Percentiles rank a stretch among this genome's conserved stretches.
Evolutionary conservation across 1,140 invertebrate genomes (phyloP).

Genomic region (Papilio machaon): DNA sequence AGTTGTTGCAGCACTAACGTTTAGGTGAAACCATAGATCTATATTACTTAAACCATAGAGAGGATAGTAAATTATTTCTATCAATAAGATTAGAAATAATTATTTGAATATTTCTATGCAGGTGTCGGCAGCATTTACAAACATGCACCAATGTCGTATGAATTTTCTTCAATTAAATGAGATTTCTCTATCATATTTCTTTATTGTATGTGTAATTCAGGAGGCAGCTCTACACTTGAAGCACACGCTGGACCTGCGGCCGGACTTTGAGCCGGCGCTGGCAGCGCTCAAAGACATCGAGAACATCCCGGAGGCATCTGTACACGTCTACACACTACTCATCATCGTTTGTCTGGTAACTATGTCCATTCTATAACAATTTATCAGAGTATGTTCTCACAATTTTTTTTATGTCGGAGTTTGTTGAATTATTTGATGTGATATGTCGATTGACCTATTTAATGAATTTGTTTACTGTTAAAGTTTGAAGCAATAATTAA

Average conservation of each 20-base stretch:
- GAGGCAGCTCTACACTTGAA: conserved; percentile 91
- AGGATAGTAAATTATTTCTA: too few species aligned
- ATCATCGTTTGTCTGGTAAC: conserved; percentile 92
- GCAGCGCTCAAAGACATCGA: conserved; percentile 90
- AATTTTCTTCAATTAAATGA: neutral
- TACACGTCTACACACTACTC: conserved; percentile 91
- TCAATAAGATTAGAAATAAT: too few species aligned
- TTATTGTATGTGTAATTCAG: conserved; percentile 69
- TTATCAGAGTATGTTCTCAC: too few species aligned
- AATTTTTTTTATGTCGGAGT: neutral
- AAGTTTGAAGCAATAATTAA: too few species aligned
- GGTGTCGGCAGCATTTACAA: too few species aligned
- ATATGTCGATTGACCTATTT: too few species aligned
- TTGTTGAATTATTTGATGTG: too few species aligned
- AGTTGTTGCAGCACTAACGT: neutral
- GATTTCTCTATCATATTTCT: conserved; percentile 44
- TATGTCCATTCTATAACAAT: neutral
- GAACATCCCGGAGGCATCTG: conserved; percentile 86
- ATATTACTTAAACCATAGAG: too few species aligned
- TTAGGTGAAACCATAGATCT: too few species aligned
- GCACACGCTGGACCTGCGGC: conserved; percentile 91
- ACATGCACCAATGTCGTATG: too few species aligned
- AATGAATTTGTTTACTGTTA: too few species aligned
- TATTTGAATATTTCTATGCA: too few species aligned
- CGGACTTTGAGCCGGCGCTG: conserved; percentile 90